Conservation (phyloP, 1,140 invertebrate species). For the Episyrphus balteatus region DNA sequence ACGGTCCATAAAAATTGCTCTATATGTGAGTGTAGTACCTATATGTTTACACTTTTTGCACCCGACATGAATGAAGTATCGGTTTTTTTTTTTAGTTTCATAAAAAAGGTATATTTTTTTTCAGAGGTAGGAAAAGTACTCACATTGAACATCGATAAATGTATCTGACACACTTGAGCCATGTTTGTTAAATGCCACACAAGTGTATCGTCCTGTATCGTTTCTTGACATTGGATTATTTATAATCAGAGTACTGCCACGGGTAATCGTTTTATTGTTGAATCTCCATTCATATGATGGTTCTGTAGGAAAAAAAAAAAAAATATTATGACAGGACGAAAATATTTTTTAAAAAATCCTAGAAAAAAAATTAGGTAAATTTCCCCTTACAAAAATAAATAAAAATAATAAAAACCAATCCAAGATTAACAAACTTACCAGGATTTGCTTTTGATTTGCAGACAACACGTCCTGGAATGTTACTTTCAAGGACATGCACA, state of each 20-base stretch:
- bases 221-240: slow-evolving; percentile 24
- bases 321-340: not conserved
- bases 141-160: slow-evolving; percentile 31
- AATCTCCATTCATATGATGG: slow-evolving; percentile 30
- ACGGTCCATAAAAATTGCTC: too few relatives aligned
- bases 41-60: too few relatives aligned
- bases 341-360: too few relatives aligned
- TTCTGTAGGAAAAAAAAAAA: slow-evolving; percentile 11
- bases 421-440: slow-evolving; percentile 33
- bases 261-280: slow-evolving; percentile 23
- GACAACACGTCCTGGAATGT: slow-evolving; percentile 59
- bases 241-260: slow-evolving; percentile 28
- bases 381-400: too few relatives aligned
- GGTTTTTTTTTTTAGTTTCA: too few relatives aligned
- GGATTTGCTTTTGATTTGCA: slow-evolving; percentile 68
- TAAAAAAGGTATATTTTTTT: too few relatives aligned
- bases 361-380: too few relatives aligned
- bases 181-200: slow-evolving; percentile 27
- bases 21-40: too few relatives aligned
- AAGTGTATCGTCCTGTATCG: slow-evolving; percentile 25
- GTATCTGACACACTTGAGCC: slow-evolving; percentile 23
- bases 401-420: too few relatives aligned
- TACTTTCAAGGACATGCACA: slow-evolving; percentile 65
- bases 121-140: too few relatives aligned
- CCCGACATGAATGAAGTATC: too few relatives aligned